A percentile compares a stretch with the other conserved stretches of the same genome.
Conservation (phyloP, 2,888 invertebrate genomes). For the Microchrysa polita region DNA sequence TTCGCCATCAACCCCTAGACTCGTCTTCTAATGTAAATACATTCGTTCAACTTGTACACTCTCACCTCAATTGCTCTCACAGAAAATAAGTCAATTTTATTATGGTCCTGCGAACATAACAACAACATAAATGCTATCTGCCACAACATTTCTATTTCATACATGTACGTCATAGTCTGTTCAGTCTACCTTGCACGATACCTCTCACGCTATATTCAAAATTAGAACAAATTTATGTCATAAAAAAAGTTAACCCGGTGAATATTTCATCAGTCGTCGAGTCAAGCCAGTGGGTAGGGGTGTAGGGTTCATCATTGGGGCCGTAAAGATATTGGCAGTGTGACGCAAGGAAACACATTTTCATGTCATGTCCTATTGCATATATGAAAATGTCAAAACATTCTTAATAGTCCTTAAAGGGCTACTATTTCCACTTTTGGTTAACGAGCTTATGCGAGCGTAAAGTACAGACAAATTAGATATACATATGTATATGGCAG, state of each 20-base stretch:
- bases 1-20: background rate
- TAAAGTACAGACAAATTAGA: too few relatives aligned
- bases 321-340: background rate
- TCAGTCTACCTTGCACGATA: too few relatives aligned
- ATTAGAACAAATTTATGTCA: conserved; percentile 4
- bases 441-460: too few relatives aligned
- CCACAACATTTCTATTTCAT: background rate
- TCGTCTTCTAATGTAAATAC: background rate
- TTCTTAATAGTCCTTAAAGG: background rate
- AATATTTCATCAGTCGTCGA: conserved; percentile 17
- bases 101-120: background rate
- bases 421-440: too few relatives aligned
- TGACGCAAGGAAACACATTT: background rate
- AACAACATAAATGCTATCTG: background rate
- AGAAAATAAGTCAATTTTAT: conserved; percentile 7
- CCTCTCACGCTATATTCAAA: background rate
- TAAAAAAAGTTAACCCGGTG: conserved; percentile 6
- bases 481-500: too few relatives aligned
- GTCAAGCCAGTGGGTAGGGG: too few relatives aligned
- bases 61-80: background rate
- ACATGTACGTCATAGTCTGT: too few relatives aligned
- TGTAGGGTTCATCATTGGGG: background rate
- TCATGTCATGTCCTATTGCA: background rate
- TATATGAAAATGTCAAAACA: background rate
- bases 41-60: background rate